phyloP scores from a whole-genome alignment of 1,140 invertebrate genomes.

The Cydia fagiglandana region DNA sequence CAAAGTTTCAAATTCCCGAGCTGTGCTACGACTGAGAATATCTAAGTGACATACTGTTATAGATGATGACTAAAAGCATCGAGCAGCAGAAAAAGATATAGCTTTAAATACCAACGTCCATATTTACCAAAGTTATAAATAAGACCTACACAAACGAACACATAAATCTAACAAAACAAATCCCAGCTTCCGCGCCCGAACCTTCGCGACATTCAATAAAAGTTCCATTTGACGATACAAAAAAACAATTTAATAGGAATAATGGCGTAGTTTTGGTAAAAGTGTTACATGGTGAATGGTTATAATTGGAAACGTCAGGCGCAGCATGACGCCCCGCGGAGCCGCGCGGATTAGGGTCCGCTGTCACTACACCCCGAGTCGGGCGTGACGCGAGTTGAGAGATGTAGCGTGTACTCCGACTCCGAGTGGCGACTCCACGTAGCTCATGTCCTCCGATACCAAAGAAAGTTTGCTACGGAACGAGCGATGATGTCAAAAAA shows the following conservation, averaged over 20 bases:
- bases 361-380: constrained; percentile 64
- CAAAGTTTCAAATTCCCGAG: too few species aligned
- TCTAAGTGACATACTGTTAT: too few species aligned
- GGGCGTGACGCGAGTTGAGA: constrained; percentile 39
- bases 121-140: neutral
- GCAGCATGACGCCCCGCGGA: constrained; percentile 72
- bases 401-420: constrained; percentile 5
- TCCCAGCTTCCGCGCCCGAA: neutral
- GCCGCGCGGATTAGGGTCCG: constrained; percentile 71
- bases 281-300: constrained; percentile 74
- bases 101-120: too few species aligned
- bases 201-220: constrained; percentile 34
- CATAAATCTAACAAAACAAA: constrained; percentile 1
- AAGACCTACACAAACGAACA: neutral
- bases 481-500: too few species aligned
- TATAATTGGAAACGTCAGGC: constrained; percentile 76
- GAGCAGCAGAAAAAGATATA: too few species aligned
- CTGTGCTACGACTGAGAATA: too few species aligned
- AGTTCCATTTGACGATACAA: constrained; percentile 36
- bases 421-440: too few species aligned
- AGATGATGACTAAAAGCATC: too few species aligned
- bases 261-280: constrained; percentile 63
- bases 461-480: too few species aligned
- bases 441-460: too few species aligned
- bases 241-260: constrained; percentile 59